These are phyloP conservation scores for Trigoniulus corallinus DNA, from an alignment of 1,140 invertebrate genomes.

Conservation along the genomic window DNA sequence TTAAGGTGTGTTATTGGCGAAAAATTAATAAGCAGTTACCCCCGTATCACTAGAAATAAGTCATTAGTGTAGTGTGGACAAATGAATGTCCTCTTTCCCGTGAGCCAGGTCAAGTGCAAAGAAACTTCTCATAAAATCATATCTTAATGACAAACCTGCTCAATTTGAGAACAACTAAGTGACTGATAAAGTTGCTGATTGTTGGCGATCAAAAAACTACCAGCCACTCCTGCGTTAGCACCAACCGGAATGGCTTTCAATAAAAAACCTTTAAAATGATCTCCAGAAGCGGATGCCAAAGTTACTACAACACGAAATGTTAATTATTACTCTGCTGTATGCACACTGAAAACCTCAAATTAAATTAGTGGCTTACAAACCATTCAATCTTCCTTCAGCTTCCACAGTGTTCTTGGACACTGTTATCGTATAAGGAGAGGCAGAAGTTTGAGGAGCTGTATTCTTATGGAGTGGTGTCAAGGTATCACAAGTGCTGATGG, in stretches of 20 bases:
- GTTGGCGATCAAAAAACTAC: constrained; percentile 27
- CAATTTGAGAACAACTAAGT: constrained; percentile 25
- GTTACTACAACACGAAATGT: constrained; percentile 7
- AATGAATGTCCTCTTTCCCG: no score
- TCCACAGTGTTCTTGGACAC: constrained; percentile 27
- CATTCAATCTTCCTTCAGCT: background rate
- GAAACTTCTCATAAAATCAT: no score
- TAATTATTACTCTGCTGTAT: background rate
- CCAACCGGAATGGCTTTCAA: constrained; percentile 27
- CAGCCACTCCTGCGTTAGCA: constrained; percentile 25
- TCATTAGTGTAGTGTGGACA: no score
- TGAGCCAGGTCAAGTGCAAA: no score
- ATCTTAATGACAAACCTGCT: background rate
- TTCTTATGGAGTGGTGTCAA: constrained; percentile 32
- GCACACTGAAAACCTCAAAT: background rate
- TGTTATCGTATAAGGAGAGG: constrained; percentile 29
- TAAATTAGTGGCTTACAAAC: background rate
- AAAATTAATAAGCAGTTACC: no score
- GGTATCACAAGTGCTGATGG: constrained; percentile 28
- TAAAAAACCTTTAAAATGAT: constrained; percentile 33
- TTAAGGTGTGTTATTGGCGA: no score
- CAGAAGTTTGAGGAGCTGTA: constrained; percentile 23
- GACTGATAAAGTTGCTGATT: constrained; percentile 26
- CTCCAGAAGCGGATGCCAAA: background rate
- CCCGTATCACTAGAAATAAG: no score